Percentiles rank a stretch among this genome's conserved stretches.
Conservation (phyloP, 2,797 vertebrate species). For the Eidolon dupreanum region DNA sequence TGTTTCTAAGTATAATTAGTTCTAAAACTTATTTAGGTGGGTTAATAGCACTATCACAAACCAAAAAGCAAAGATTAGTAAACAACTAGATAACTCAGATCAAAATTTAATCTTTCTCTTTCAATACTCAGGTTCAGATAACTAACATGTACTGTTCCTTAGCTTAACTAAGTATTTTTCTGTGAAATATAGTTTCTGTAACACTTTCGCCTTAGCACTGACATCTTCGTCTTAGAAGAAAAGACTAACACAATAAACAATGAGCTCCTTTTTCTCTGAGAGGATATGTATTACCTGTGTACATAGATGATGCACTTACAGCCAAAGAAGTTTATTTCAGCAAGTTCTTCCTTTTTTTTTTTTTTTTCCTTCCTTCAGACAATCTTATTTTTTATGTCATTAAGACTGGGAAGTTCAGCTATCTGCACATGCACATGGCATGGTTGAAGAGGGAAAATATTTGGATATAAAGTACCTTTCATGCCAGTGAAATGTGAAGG, state of each 20-base stretch:
- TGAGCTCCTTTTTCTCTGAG: background rate
- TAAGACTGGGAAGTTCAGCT: background rate
- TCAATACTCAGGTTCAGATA: background rate
- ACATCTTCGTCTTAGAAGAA: conserved; percentile 23
- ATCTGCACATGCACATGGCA: background rate
- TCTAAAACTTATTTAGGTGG: background rate
- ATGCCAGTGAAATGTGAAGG: background rate
- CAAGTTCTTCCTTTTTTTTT: background rate
- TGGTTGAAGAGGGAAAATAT: background rate
- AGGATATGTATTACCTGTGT: background rate
- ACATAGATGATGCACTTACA: background rate
- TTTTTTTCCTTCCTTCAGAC: background rate
- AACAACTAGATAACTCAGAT: background rate
- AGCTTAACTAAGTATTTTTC: background rate
- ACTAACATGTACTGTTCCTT: background rate
- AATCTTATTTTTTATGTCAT: background rate
- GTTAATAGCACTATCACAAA: background rate
- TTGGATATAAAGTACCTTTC: conserved; percentile 13
- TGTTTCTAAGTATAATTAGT: background rate
- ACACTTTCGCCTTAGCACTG: background rate
- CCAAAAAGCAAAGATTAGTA: background rate
- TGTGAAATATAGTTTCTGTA: background rate
- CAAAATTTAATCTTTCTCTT: conserved; percentile 28
- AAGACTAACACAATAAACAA: background rate
- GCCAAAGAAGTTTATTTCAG: conserved; percentile 36